Percentiles rank a stretch among this genome's conserved stretches.
Conservation (phyloP, 2,888 invertebrate species). For the Drosophila maculinotata region DNA sequence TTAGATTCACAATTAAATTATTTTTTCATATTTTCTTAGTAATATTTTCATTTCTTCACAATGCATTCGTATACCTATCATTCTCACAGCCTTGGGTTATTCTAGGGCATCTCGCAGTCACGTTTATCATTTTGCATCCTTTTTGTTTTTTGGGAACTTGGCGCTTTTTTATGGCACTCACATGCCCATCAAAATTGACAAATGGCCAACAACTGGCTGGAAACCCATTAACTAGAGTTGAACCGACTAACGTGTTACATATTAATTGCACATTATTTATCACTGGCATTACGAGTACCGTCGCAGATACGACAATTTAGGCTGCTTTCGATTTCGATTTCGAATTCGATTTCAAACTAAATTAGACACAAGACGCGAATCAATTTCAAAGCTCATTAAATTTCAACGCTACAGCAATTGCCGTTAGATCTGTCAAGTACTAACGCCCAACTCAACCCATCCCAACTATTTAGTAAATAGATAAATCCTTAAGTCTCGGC, state of each 20-base stretch:
- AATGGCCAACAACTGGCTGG: slow-evolving; percentile 60
- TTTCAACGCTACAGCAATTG: slow-evolving; percentile 28
- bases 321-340: slow-evolving; percentile 30
- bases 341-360: slow-evolving; percentile 59
- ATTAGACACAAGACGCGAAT: slow-evolving; percentile 54
- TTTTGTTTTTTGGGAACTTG: slow-evolving; percentile 19
- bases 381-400: slow-evolving; percentile 79
- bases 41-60: too few relatives aligned
- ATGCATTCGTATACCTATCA: too few relatives aligned
- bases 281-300: slow-evolving; percentile 45
- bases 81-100: too few relatives aligned
- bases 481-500: slow-evolving; percentile 12
- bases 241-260: slow-evolving; percentile 76
- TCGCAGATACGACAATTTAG: slow-evolving; percentile 48
- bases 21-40: too few relatives aligned
- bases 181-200: slow-evolving; percentile 80
- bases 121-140: too few relatives aligned
- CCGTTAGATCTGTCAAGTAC: background rate
- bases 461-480: slow-evolving; percentile 14
- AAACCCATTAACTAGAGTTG: slow-evolving; percentile 50
- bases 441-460: background rate
- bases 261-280: slow-evolving; percentile 80
- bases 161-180: slow-evolving; percentile 70
- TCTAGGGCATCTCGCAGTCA: slow-evolving; percentile 4
- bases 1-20: too few relatives aligned